Percentiles rank a stretch among this genome's conserved stretches.
Evolutionary conservation across 2,888 invertebrate species (phyloP).

Genomic region (Eupithecia inturbata): DNA sequence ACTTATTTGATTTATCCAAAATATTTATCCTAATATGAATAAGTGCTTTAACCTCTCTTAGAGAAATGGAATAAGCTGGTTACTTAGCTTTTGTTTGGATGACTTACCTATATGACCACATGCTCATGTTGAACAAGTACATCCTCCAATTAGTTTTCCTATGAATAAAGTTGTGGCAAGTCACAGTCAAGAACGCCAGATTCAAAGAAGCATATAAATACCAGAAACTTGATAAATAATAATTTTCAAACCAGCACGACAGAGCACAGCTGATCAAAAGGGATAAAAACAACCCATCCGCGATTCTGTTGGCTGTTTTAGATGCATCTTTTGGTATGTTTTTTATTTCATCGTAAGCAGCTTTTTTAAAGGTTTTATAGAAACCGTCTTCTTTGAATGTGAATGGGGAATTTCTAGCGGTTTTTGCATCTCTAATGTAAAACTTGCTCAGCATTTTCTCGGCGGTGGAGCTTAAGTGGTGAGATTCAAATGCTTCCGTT

Average conservation of each 20-base stretch:
- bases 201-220: conserved; percentile 72
- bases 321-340: conserved; percentile 65
- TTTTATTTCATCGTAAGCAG: conserved; percentile 82
- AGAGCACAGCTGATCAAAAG: conserved; percentile 64
- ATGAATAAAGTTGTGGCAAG: conserved; percentile 92
- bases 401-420: conserved; percentile 87
- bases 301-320: conserved; percentile 59
- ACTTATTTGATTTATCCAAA: no score
- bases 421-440: conserved; percentile 85
- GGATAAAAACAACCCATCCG: conserved; percentile 67
- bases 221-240: conserved; percentile 56
- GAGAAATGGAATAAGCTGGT: no score
- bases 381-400: conserved; percentile 90
- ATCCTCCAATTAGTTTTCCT: conserved; percentile 90
- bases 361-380: conserved; percentile 87
- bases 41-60: no score
- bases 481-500: conserved; percentile 90
- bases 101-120: conserved; percentile 85
- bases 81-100: background rate
- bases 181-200: conserved; percentile 84
- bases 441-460: conserved; percentile 61
- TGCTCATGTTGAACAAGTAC: conserved; percentile 89
- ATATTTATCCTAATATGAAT: no score
- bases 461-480: conserved; percentile 86
- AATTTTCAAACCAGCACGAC: conserved; percentile 59